These are phyloP conservation scores for Tribolium castaneum DNA, from an alignment of 1,140 invertebrate genomes.

Conservation along the genomic window DNA sequence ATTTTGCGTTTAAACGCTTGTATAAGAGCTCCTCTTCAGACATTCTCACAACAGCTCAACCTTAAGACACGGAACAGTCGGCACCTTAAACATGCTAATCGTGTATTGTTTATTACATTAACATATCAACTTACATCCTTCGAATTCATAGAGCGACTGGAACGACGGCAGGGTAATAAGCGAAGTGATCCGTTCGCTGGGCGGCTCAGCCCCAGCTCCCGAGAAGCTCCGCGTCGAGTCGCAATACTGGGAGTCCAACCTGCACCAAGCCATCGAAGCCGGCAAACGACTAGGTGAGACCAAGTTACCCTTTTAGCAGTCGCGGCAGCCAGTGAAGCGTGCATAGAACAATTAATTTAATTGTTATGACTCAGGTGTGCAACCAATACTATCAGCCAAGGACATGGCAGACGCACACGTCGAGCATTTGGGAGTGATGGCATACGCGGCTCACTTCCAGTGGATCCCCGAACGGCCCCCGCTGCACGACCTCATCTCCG, in stretches of 20 bases:
- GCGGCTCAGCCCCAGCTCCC: conserved; percentile 83
- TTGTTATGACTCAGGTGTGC: conserved; percentile 73
- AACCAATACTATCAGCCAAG: conserved; percentile 89
- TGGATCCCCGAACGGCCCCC: conserved; percentile 86
- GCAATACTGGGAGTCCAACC: conserved; percentile 85
- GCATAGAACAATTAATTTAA: conserved; percentile 16
- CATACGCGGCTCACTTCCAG: conserved; percentile 90
- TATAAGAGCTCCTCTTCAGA: no score
- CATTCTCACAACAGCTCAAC: no score
- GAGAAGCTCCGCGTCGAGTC: conserved; percentile 79
- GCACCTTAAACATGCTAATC: background rate
- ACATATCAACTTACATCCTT: background rate
- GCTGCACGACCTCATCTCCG: conserved; percentile 80
- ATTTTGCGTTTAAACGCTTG: no score
- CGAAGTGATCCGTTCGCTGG: conserved; percentile 86
- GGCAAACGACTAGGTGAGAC: conserved; percentile 71
- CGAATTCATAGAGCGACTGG: conserved; percentile 85
- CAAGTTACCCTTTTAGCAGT: background rate
- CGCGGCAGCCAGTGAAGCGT: conserved; percentile 8
- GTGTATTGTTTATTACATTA: background rate
- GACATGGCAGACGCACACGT: conserved; percentile 95
- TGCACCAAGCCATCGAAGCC: conserved; percentile 77
- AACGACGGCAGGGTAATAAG: conserved; percentile 92
- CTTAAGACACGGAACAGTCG: background rate
- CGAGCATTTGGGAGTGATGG: conserved; percentile 96